Evolutionary conservation across 1,140 invertebrate genomes (phyloP).

Genomic region (Drosophila cardini): DNA sequence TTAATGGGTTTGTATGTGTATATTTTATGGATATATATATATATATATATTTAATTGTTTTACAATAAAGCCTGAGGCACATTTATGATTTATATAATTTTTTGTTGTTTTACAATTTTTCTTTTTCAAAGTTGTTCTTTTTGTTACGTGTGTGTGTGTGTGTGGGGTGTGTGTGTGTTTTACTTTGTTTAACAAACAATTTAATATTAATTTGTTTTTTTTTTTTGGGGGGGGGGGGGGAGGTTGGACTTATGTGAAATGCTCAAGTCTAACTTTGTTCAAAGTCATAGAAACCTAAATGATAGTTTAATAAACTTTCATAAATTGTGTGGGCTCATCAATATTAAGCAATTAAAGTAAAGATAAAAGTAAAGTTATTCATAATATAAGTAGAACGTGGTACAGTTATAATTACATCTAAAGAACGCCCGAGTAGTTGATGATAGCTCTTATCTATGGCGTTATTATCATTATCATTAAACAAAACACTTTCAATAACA

Average conservation of each 20-base stretch:
- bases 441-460: constrained; percentile 13
- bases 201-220: constrained; percentile 56
- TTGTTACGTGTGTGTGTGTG: constrained; percentile 13
- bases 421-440: constrained; percentile 22
- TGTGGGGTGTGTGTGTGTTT: constrained; percentile 27
- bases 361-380: constrained; percentile 45
- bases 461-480: constrained; percentile 36
- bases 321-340: constrained; percentile 8
- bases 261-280: constrained; percentile 58
- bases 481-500: constrained; percentile 76
- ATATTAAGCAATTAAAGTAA: constrained; percentile 18
- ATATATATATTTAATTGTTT: constrained; percentile 70
- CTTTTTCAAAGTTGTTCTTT: constrained; percentile 23
- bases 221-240: no score
- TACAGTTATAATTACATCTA: constrained; percentile 47
- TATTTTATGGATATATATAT: constrained; percentile 51
- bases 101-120: constrained; percentile 43
- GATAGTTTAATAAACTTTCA: constrained; percentile 19
- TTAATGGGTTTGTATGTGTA: constrained; percentile 62
- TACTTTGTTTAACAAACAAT: constrained; percentile 78
- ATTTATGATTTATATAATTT: constrained; percentile 59
- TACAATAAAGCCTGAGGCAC: constrained; percentile 83
- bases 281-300: constrained; percentile 46
- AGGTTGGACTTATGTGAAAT: constrained; percentile 26
- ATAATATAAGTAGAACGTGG: constrained; percentile 20